These are phyloP conservation scores for Sebastiscus tertius DNA, from an alignment of 2,797 vertebrate species.

Conservation along the genomic window DNA sequence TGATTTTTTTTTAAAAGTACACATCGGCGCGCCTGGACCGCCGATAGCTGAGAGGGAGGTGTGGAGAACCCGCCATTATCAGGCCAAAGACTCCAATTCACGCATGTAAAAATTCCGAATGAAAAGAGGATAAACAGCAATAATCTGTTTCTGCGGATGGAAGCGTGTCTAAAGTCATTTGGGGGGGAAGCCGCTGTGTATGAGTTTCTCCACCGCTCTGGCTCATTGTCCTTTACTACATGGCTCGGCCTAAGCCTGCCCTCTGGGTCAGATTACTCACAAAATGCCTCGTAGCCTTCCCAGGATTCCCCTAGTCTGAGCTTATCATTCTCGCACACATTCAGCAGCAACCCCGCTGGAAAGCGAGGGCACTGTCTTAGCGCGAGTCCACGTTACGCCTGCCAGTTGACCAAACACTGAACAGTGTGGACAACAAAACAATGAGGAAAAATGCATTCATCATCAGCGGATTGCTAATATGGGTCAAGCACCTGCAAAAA, in stretches of 20 bases:
- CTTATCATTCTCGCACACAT: constrained; percentile 80
- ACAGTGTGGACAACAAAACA: constrained; percentile 2
- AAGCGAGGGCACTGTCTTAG: constrained; percentile 57
- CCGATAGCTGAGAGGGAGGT: constrained; percentile 71
- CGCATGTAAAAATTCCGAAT: constrained; percentile 71
- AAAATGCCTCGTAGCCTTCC: constrained; percentile 71
- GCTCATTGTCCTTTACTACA: constrained; percentile 79
- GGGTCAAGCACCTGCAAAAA: constrained; percentile 23
- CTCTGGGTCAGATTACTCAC: constrained; percentile 79
- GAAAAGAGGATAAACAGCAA: constrained; percentile 79
- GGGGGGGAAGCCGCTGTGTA: constrained; percentile 60
- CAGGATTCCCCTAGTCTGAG: constrained; percentile 71
- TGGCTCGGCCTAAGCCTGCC: constrained; percentile 76
- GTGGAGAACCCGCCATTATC: constrained; percentile 74
- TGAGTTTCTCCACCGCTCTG: constrained; percentile 72
- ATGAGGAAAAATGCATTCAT: constrained; percentile 14
- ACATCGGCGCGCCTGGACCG: constrained; percentile 56
- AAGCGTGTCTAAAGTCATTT: constrained; percentile 82
- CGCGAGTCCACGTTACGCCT: not conserved
- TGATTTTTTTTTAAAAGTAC: constrained; percentile 77
- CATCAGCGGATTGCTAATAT: constrained; percentile 16
- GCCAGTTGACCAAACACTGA: constrained; percentile 34
- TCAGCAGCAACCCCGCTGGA: constrained; percentile 57
- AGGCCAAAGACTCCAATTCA: constrained; percentile 69
- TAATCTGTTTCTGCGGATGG: constrained; percentile 78